Base-by-base conservation (phyloP, 1,140 invertebrate species). In the Eurosta solidaginis region DNA sequence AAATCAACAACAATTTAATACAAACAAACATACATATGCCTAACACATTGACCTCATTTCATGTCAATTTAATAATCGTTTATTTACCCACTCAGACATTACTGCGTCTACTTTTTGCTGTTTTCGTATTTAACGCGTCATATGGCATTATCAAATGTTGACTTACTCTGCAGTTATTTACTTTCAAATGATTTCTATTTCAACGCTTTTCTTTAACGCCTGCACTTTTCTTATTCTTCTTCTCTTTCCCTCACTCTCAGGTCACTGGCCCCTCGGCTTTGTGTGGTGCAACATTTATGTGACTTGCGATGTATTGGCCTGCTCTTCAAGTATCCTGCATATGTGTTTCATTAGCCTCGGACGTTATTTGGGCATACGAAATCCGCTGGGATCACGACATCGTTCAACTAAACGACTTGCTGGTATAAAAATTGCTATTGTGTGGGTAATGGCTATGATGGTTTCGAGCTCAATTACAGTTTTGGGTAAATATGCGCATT, bases 301-400 rank as follows among this genome's bases (percentile, higher is more conserved):
- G 68, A 97, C 96, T 2, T 96, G 95, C 80, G 97, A 98, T 88
- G 96, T 98, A n/a, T 89, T 98, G 40, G 95, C 96, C 75, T 98
- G 97, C 85, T 96, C 95, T 0, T 94, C 96, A 7, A 96, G 94
- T 82, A 98, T 98, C 84, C 94, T 97, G 92, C 97, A 98, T 91
- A 98, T 98, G 96, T 97, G 96, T 86, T 97, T 96, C 89, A 98
- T 98, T 86, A 96, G 95, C 45, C 90, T 98, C 80, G 96, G 96
- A 79, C 92, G 97, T 76, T 98, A 97, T 88, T 88, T 97, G 78
- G 96, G 96, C 50, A 97, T 98, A 78, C 90, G 95, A 42, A 96
- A 96, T 88, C 97, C 97, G 1, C 88, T 98, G 79, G 94, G 93
- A 82, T 95, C 93, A 12, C 89, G 95, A 22, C 93, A 93, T 83